Evolutionary conservation across 2,797 vertebrate genomes (phyloP).

Genomic region (Epinephelus malabaricus): DNA sequence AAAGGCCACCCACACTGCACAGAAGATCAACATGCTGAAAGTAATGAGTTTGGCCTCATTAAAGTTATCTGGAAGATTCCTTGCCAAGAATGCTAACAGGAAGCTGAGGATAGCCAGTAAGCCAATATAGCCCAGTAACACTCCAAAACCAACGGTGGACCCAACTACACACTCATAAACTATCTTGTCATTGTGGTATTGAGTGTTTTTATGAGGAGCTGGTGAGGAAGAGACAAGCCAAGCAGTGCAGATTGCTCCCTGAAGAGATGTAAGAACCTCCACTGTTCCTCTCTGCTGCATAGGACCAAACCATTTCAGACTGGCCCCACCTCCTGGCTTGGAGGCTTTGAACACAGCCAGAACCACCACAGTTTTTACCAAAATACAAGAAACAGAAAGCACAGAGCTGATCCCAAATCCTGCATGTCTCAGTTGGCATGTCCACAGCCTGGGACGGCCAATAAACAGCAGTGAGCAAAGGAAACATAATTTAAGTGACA

Average conservation of each 20-base stretch:
- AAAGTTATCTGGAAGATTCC: slow-evolving; percentile 54
- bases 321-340: slow-evolving; percentile 28
- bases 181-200: slow-evolving; percentile 67
- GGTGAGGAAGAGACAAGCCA: slow-evolving; percentile 58
- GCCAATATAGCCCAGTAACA: too few species aligned
- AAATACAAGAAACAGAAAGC: slow-evolving; percentile 57
- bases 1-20: too few species aligned
- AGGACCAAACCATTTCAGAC: slow-evolving; percentile 77
- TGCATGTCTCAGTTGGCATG: slow-evolving; percentile 50
- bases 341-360: slow-evolving; percentile 32
- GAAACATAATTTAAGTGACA: slow-evolving; percentile 70
- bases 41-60: too few species aligned
- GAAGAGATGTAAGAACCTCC: slow-evolving; percentile 63
- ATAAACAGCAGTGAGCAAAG: slow-evolving; percentile 67
- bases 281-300: slow-evolving; percentile 79
- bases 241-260: slow-evolving; percentile 50
- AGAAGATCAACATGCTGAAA: too few species aligned
- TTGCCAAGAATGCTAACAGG: slow-evolving; percentile 71
- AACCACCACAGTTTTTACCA: slow-evolving; percentile 66
- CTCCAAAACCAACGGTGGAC: too few species aligned
- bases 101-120: slow-evolving; percentile 73
- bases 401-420: slow-evolving; percentile 66
- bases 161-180: too few species aligned
- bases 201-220: slow-evolving; percentile 74
- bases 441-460: slow-evolving; percentile 52